phyloP scores from a whole-genome alignment of 2,888 invertebrate species.

The Ypsolopha scabrella region DNA sequence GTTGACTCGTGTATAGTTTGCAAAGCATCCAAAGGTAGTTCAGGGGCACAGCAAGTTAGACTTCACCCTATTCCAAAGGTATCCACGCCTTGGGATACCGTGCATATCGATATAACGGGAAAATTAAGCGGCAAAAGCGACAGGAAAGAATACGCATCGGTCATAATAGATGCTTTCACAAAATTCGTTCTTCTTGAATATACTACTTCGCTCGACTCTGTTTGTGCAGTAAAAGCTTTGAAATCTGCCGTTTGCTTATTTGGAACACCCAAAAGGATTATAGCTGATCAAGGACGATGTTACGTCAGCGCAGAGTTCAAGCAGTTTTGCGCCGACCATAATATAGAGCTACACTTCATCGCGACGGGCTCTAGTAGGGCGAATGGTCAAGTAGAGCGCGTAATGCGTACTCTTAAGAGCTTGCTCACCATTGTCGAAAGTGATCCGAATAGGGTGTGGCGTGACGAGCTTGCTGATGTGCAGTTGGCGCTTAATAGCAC shows the following conservation, averaged over 20 bases:
- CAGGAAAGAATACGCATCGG: conserved; percentile 19
- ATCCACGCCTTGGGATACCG: background rate
- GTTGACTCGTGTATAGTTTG: too few species aligned
- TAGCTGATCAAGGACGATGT: conserved; percentile 15
- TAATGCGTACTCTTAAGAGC: conserved; percentile 9
- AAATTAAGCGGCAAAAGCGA: conserved; percentile 17
- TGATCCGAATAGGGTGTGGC: background rate
- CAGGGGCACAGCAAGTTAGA: too few species aligned
- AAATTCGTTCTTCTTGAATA: conserved; percentile 14
- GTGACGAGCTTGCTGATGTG: background rate
- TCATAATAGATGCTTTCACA: conserved; percentile 19
- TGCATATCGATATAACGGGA: background rate
- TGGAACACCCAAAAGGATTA: conserved; percentile 10
- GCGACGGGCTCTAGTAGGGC: conserved; percentile 17
- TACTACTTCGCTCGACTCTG: conserved; percentile 13
- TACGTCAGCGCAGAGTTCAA: conserved; percentile 4
- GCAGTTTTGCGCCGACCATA: conserved; percentile 12
- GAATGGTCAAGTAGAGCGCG: conserved; percentile 20
- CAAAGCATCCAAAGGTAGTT: too few species aligned
- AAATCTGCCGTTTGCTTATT: conserved; percentile 8
- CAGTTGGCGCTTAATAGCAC: background rate
- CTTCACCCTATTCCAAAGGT: too few species aligned
- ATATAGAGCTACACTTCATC: conserved; percentile 16
- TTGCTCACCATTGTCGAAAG: background rate
- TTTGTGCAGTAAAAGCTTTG: conserved; percentile 9